Conservation (phyloP, 2,888 invertebrate species). For the Epirrita christyi region DNA sequence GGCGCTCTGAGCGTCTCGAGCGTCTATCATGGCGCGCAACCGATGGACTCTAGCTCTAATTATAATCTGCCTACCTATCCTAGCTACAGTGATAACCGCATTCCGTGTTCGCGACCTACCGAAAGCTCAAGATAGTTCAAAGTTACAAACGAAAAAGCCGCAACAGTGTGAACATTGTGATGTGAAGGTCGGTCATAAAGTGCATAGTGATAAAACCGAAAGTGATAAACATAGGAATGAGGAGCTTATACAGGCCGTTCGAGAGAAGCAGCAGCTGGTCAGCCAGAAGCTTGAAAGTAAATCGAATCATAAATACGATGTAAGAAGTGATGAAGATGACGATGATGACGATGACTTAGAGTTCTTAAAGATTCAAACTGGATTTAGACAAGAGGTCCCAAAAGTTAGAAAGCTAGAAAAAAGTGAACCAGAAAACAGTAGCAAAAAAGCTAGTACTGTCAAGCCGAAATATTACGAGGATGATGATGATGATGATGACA, state of each 20-base stretch:
- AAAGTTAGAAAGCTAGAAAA: constrained; percentile 39
- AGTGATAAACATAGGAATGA: constrained; percentile 64
- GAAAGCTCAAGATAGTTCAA: constrained; percentile 52
- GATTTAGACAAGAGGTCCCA: constrained; percentile 44
- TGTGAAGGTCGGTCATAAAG: constrained; percentile 64
- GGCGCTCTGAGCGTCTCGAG: constrained; percentile 75
- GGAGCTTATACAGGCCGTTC: constrained; percentile 60
- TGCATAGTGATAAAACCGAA: constrained; percentile 68
- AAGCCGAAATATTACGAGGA: constrained; percentile 18
- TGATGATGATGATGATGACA: constrained; percentile 42
- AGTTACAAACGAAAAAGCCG: constrained; percentile 59
- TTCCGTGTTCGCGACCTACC: constrained; percentile 81
- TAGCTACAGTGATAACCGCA: constrained; percentile 81
- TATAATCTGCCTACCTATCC: constrained; percentile 75
- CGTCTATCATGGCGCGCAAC: constrained; percentile 77
- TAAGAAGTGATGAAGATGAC: constrained; percentile 56
- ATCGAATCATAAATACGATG: constrained; percentile 49
- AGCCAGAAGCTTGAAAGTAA: constrained; percentile 54
- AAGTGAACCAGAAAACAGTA: constrained; percentile 15
- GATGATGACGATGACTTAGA: constrained; percentile 47
- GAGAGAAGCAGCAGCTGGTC: constrained; percentile 58
- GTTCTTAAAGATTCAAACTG: constrained; percentile 43
- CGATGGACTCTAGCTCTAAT: constrained; percentile 78
- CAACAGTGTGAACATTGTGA: constrained; percentile 75
- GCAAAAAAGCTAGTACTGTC: constrained; percentile 15